Percentiles rank a stretch among this genome's conserved stretches.
Evolutionary conservation across 2,113 vertebrate species (phyloP).

Genomic region (Synchiropus splendidus): DNA sequence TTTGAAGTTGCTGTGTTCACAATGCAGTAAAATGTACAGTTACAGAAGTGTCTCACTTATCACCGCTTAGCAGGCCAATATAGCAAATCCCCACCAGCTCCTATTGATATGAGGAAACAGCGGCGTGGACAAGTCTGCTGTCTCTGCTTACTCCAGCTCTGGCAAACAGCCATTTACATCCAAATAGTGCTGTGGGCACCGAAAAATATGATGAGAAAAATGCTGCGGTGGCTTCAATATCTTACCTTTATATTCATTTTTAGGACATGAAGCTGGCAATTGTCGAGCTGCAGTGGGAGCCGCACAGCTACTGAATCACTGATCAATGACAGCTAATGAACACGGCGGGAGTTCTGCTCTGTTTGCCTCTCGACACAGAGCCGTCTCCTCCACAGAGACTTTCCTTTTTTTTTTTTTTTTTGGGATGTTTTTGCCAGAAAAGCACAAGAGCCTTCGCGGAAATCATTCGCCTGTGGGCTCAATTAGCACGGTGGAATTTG

Average conservation of each 20-base stretch:
- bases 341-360: conserved; percentile 55
- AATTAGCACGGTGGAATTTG: conserved; percentile 58
- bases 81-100: no score
- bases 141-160: conserved; percentile 25
- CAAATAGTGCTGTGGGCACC: conserved; percentile 10
- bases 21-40: no score
- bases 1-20: no score
- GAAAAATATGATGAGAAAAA: conserved; percentile 9
- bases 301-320: conserved; percentile 41
- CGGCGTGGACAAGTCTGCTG: conserved; percentile 37
- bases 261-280: conserved; percentile 27
- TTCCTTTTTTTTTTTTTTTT: conserved; percentile 27
- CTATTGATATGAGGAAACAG: no score
- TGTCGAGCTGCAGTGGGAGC: conserved; percentile 25
- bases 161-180: conserved; percentile 35
- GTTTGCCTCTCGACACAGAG: conserved; percentile 51
- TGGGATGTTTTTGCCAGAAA: conserved; percentile 11
- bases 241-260: conserved; percentile 38
- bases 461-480: conserved; percentile 59
- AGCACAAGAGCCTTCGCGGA: conserved; percentile 46
- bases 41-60: no score
- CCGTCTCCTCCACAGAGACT: conserved; percentile 39
- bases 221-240: conserved; percentile 27
- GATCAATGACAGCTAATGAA: conserved; percentile 66
- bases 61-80: no score